phyloP scores from a whole-genome alignment of 2,113 vertebrate genomes.

The Cyanistes caeruleus region DNA sequence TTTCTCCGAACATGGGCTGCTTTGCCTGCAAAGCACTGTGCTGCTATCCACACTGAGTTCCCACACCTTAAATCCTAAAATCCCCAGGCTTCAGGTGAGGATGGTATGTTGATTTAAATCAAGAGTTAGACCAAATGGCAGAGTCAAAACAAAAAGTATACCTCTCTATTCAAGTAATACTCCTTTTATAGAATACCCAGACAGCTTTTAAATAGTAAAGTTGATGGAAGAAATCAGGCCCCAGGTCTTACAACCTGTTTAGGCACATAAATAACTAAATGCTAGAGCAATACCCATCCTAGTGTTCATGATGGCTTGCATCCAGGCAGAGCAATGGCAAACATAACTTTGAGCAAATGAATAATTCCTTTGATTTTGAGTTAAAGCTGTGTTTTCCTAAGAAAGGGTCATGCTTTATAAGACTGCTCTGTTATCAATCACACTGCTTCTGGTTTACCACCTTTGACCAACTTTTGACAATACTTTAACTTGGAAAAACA shows the following conservation, averaged over 20 bases:
- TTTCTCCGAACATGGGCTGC: background rate
- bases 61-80: background rate
- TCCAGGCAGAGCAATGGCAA: background rate
- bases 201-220: background rate
- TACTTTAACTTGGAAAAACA: background rate
- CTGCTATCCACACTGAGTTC: background rate
- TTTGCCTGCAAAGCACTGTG: background rate
- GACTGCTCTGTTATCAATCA: background rate
- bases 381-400: background rate
- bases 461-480: background rate
- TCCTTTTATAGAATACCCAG: background rate
- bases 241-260: background rate
- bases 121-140: background rate
- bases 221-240: background rate
- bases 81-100: background rate
- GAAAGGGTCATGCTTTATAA: background rate
- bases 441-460: background rate
- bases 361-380: background rate
- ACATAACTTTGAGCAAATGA: background rate
- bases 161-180: background rate
- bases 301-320: background rate
- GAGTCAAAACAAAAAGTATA: background rate
- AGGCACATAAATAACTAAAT: background rate
- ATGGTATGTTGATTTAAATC: background rate
- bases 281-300: background rate